Base-by-base conservation (phyloP, 2,113 vertebrate species). In the Leptodactylus fuscus region DNA sequence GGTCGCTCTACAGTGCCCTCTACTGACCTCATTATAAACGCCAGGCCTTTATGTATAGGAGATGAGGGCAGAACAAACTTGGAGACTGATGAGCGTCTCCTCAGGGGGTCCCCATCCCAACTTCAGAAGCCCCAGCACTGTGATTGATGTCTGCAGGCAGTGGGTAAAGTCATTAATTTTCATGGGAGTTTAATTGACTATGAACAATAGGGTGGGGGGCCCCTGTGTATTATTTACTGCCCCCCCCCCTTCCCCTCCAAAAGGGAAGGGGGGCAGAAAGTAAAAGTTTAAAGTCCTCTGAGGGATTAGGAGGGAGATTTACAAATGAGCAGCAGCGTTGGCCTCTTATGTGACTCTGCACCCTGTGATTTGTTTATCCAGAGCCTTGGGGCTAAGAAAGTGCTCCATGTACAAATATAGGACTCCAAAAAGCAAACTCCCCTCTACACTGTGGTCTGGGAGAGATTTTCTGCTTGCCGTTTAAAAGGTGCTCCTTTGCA, bases 161-260 rank as follows among this genome's bases (percentile, higher is more conserved):
- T 82, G 65, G 24, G 82, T 55, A 60, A 49, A 48, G 41, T 38
- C 83, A 85, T 85, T 85, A 15, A 70, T 85, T 85, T 78, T 85
- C 83, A 85, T 69, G 75, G 60, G 81, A 62, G 75, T 69, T 85
- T 85, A 85, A 85, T 85, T 85, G 83, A 85, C 83, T 85, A 78
- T 70, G 60, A 70, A 85, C 83, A 85, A 85, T 85, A 44, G 75
- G 3, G 15, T 0, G 16, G 3, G 46, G 15, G 32, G 74, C 55
- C 73, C 7, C 58, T 29, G 29, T 18, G 15, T 67, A 34, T 62
- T 29, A 12, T 49, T 29, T 16, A 73, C 82, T 77, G 73, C 82
- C 73, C 51, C 55, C 53, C 49, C 24, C 73, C 24, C 67, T 15
- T n/a, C n/a, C n/a, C n/a, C n/a, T n/a, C n/a, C n/a, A n/a, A n/a